A percentile compares a stretch with the other conserved stretches of the same genome.
Evolutionary conservation across 1,140 invertebrate genomes (phyloP).

Genomic region (Hypothenemus hampei): DNA sequence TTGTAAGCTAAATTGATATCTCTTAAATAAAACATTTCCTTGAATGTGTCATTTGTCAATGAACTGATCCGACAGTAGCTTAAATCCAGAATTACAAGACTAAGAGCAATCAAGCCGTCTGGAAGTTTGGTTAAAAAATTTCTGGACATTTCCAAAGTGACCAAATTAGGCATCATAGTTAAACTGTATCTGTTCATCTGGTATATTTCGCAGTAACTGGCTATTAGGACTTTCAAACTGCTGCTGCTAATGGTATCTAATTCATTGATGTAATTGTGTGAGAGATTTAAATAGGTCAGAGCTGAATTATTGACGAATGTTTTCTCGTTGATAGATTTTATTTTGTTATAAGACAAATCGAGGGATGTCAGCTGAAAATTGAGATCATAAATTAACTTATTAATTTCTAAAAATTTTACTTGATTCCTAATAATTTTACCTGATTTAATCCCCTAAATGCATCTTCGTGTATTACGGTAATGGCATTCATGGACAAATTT

Average conservation of each 20-base stretch:
- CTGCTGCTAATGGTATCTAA: constrained; percentile 53
- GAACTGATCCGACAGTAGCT: constrained; percentile 51
- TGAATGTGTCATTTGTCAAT: constrained; percentile 52
- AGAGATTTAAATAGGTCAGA: constrained; percentile 55
- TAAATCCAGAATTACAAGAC: constrained; percentile 54
- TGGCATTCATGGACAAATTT: constrained; percentile 60
- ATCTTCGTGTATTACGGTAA: constrained; percentile 50
- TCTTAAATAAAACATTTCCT: constrained; percentile 51
- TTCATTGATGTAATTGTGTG: constrained; percentile 59
- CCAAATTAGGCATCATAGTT: constrained; percentile 49
- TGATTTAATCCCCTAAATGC: constrained; percentile 51
- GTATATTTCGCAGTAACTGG: constrained; percentile 58
- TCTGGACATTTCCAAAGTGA: constrained; percentile 53
- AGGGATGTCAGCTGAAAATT: constrained; percentile 16
- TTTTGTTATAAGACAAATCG: constrained; percentile 56
- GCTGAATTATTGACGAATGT: constrained; percentile 52
- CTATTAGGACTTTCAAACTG: constrained; percentile 51
- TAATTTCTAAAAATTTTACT: neutral
- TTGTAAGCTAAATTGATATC: constrained; percentile 61
- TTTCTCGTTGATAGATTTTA: constrained; percentile 52
- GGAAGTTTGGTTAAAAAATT: constrained; percentile 55
- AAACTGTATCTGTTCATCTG: constrained; percentile 51
- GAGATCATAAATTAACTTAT: neutral
- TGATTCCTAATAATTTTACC: no score
- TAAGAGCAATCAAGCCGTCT: constrained; percentile 51